Base-by-base conservation (phyloP, 1,140 invertebrate genomes). In the Drosophila burlai region DNA sequence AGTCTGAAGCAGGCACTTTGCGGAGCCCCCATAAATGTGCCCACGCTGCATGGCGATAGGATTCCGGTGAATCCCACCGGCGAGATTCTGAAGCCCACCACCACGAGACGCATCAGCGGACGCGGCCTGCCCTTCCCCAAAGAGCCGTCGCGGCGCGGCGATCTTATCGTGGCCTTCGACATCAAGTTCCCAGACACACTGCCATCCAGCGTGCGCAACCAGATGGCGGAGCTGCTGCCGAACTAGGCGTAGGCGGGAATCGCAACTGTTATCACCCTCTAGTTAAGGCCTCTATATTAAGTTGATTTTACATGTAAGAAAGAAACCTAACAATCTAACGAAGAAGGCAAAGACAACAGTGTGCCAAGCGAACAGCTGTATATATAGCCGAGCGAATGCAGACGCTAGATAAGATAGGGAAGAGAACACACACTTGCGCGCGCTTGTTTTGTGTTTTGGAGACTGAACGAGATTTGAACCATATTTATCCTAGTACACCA, bases 51-150 rank as follows among this genome's bases (percentile, higher is more conserved):
- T 18, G 96, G 96, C 8, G 95, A 96, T 38, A 96, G 95, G 68
- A 94, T 97, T 46, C 93, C 95, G 9, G 91, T 99, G 4, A 95
- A 96, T 80, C 93, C 97, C 21, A 93, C 92, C 3, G 94, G 94
- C 57, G 97, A 98, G 84, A 95, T 98, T 24, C 95, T 98, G 13
- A 98, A 97, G 86, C 98, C 98, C 13, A 95, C 94, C 45, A 96
- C 95, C 49, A 94, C 95, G 0, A 96, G 96, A 87, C 94, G 96
- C 77, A 95, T 99, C 49, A 94, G 94, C 60, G 97, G 97, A 3
- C 95, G 97, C 80, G 98, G 98, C 21, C 93, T 99, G 59, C 98
- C 98, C 1, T 95, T 95, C 80, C 97, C 97, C 0, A 99, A 98
- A 93, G 97, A 98, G 73, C 96, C 96, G 13, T 94, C 93, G 18